Base-by-base conservation (phyloP, 1,140 invertebrate genomes). In the Diorhabda sublineata region DNA sequence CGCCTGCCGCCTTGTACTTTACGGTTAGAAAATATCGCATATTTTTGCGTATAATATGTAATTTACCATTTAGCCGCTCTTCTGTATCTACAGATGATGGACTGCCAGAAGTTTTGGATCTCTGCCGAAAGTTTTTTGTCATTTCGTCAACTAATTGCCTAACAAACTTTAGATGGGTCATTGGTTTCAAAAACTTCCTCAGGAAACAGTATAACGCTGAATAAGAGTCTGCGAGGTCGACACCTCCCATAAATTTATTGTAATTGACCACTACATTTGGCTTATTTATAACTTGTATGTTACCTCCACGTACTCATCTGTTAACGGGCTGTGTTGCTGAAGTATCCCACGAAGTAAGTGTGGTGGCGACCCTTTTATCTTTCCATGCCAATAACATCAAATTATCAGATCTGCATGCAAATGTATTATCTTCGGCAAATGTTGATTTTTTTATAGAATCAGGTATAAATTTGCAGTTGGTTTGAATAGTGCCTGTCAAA, bases 211-310 rank as follows among this genome's bases (percentile, higher is more conserved):
- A 79, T n/a, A 74, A 69, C 41, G 71, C 69, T 45, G 71, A 60
- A 72, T 74, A 76, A 62, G 77, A 74, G 59, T 81, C 79, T 42
- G 58, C 78, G 74, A 75, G 76, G 45, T 77, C 77, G 72, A 79
- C 75, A 66, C 71, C 74, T 7, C 77, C 64, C 77, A 78, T 78
- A 73, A 69, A 61, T 73, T 72, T 6, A 52, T 52, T 52, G 45
- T 52, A 52, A 52, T 52, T 52, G 45, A 52, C 45, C 45, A 52
- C 45, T 9, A 68, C 64, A 64, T 70, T 67, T 26, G 78, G 75
- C 62, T 78, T 77, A 47, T 64, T 64, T 45, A 68, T 42, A 64
- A 47, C 43, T 64, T 11, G 42, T 68, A 47, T 0, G 8, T 47
- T 52, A 52, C 8, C 45, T 52, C 2, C 45, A 52, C 58, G 65